Evolutionary conservation across 2,888 invertebrate genomes (phyloP).

Genomic region (Girardia tigrina): DNA sequence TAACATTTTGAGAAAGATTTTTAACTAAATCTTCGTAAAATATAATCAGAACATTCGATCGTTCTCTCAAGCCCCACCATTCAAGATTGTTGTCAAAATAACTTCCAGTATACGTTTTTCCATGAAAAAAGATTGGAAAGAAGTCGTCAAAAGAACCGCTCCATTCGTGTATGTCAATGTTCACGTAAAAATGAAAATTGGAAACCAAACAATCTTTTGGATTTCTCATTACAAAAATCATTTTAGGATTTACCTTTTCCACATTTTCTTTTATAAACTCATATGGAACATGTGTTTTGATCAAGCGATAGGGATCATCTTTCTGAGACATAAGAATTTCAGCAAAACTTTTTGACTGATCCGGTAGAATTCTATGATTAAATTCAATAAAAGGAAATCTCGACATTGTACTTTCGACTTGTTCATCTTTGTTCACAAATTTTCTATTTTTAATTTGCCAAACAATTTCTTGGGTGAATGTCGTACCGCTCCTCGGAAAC

Average conservation of each 20-base stretch:
- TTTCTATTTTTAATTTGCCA: constrained; percentile 9
- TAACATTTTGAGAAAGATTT: background rate
- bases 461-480: constrained; percentile 1
- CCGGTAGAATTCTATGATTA: background rate
- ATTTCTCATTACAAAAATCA: too few species aligned
- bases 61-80: background rate
- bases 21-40: background rate
- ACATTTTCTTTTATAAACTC: too few species aligned
- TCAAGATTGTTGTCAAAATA: background rate
- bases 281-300: constrained; percentile 19
- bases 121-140: background rate
- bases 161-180: too few species aligned
- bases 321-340: background rate
- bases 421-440: background rate
- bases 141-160: background rate
- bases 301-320: background rate
- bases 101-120: background rate
- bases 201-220: too few species aligned
- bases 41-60: background rate
- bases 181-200: too few species aligned
- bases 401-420: background rate
- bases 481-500: background rate
- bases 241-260: too few species aligned
- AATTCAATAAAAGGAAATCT: background rate
- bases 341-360: background rate